These are phyloP conservation scores for Synanceia verrucosa DNA, from an alignment of 2,797 vertebrate species.

Conservation along the genomic window DNA sequence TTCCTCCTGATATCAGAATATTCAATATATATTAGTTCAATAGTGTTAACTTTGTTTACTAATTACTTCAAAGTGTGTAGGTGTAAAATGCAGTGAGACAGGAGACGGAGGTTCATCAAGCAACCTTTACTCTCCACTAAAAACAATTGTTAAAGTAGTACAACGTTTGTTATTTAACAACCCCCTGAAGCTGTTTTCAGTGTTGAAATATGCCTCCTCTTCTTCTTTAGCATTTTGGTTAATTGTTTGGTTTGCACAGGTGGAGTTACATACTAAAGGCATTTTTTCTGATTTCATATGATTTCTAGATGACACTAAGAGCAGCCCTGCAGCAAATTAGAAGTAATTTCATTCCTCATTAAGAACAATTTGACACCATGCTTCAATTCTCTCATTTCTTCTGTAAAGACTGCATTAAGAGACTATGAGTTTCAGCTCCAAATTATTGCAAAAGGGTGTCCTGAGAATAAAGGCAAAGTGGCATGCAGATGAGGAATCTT, in stretches of 20 bases:
- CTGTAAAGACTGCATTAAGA: not conserved
- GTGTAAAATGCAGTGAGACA: too few relatives aligned
- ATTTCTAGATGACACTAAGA: not conserved
- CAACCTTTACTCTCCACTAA: too few relatives aligned
- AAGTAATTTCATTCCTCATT: not conserved
- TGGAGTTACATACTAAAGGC: not conserved
- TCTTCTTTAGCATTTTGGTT: too few relatives aligned
- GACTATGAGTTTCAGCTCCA: constrained; percentile 1
- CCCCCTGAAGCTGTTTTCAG: too few relatives aligned
- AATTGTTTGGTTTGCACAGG: not conserved
- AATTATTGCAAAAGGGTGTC: constrained; percentile 14
- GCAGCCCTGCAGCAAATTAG: not conserved
- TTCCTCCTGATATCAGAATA: too few relatives aligned
- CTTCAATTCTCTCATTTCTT: not conserved
- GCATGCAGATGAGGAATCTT: constrained; percentile 40
- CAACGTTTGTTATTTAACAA: too few relatives aligned
- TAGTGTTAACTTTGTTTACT: too few relatives aligned
- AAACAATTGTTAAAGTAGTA: too few relatives aligned
- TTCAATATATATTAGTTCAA: too few relatives aligned
- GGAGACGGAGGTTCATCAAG: too few relatives aligned
- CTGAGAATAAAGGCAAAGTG: constrained; percentile 25
- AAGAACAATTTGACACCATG: not conserved
- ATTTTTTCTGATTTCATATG: not conserved
- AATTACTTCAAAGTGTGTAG: too few relatives aligned
- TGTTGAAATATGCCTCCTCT: too few relatives aligned